Conservation (phyloP, 2,797 vertebrate genomes). For the Pterois miles region DNA sequence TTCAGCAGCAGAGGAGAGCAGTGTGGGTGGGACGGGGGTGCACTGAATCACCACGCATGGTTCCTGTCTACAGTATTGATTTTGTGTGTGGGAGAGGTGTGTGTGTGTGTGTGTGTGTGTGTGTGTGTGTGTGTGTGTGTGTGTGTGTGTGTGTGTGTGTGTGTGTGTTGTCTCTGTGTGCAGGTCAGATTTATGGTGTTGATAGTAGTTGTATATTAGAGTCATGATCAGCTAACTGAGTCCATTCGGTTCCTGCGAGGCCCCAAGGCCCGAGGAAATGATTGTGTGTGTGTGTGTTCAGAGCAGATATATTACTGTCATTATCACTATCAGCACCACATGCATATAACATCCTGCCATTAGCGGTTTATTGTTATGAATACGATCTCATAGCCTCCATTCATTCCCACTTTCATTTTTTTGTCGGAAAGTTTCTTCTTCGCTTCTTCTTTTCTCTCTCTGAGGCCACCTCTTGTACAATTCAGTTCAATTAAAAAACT, state of each 20-base stretch:
- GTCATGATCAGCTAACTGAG: slow-evolving; percentile 65
- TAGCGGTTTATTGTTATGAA: slow-evolving; percentile 53
- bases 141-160: neutral
- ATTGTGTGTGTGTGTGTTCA: slow-evolving; percentile 9
- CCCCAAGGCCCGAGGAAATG: slow-evolving; percentile 32
- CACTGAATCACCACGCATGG: slow-evolving; percentile 72
- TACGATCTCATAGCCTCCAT: slow-evolving; percentile 33
- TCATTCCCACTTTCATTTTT: slow-evolving; percentile 17
- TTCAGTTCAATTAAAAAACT: neutral
- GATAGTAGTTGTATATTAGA: slow-evolving; percentile 62
- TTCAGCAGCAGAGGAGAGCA: slow-evolving; percentile 43
- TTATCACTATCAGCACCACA: slow-evolving; percentile 52
- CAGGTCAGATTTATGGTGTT: slow-evolving; percentile 54
- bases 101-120: slow-evolving; percentile 12
- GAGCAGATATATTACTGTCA: slow-evolving; percentile 48
- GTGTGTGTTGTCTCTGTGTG: slow-evolving; percentile 6
- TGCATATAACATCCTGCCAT: slow-evolving; percentile 63
- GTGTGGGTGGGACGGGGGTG: slow-evolving; percentile 64
- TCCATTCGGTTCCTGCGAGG: slow-evolving; percentile 29
- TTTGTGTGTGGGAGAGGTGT: slow-evolving; percentile 49
- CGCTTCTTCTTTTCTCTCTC: neutral
- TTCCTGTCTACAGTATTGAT: slow-evolving; percentile 73
- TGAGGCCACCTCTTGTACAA: neutral
- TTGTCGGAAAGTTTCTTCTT: neutral
- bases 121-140: slow-evolving; percentile 3